A percentile compares a stretch with the other conserved stretches of the same genome.
These are phyloP conservation scores for Hemitrygon akajei DNA, from an alignment of 2,797 vertebrate species.

Conservation along the genomic window DNA sequence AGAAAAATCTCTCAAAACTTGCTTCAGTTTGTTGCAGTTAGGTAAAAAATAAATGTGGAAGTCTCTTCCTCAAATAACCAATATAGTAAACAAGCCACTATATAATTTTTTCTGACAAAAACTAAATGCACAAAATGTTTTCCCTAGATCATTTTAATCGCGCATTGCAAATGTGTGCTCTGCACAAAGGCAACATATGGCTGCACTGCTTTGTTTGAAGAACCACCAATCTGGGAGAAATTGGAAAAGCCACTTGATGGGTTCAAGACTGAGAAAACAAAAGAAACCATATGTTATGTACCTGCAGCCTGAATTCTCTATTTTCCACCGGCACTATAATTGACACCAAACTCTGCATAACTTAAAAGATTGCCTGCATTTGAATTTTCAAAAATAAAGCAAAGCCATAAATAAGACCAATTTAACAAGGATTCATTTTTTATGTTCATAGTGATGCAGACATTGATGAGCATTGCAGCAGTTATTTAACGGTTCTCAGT, in stretches of 20 bases:
- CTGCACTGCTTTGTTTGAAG: not conserved
- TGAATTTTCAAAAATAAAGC: not conserved
- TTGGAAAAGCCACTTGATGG: constrained; percentile 3
- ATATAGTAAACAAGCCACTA: not conserved
- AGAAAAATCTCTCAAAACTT: not conserved
- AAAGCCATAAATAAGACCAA: not conserved
- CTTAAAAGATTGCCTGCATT: not conserved
- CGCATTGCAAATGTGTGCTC: not conserved
- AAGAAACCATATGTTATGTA: not conserved
- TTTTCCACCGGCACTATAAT: not conserved
- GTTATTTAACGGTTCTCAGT: constrained; percentile 24
- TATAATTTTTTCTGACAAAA: not conserved
- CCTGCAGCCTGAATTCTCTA: not conserved
- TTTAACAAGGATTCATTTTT: constrained; percentile 14
- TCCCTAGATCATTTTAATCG: not conserved
- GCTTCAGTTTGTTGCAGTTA: not conserved
- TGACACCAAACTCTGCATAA: not conserved
- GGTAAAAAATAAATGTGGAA: not conserved
- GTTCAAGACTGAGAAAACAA: not conserved
- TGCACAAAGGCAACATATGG: not conserved
- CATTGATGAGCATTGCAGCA: not conserved
- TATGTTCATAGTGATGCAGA: not conserved
- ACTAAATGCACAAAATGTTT: not conserved
- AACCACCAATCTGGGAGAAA: not conserved
- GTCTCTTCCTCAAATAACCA: not conserved